Evolutionary conservation across 2,113 vertebrate genomes (phyloP).

Genomic region (Myotis brandtii): DNA sequence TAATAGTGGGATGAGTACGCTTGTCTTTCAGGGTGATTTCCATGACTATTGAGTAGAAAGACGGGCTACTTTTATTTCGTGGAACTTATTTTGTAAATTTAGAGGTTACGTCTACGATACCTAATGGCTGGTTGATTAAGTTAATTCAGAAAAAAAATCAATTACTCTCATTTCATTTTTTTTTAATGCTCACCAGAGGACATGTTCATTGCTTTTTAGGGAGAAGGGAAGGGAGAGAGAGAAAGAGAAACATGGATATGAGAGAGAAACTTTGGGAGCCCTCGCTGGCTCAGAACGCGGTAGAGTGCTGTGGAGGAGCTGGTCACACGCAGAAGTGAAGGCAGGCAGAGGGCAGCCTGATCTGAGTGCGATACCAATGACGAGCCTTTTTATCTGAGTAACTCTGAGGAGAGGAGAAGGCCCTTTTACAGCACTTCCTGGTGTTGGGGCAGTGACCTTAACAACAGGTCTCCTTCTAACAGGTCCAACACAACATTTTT

Average conservation of each 20-base stretch:
- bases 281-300: neutral
- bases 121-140: neutral
- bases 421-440: neutral
- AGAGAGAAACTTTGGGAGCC: neutral
- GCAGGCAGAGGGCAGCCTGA: neutral
- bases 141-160: neutral
- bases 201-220: no score
- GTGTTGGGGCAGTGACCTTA: neutral
- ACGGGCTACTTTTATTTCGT: neutral
- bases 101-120: neutral
- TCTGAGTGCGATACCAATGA: neutral
- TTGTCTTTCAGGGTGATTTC: neutral
- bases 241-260: no score
- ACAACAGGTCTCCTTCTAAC: neutral
- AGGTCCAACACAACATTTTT: neutral
- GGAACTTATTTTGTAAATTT: constrained; percentile 28
- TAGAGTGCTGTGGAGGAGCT: neutral
- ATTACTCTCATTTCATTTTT: neutral
- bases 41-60: neutral
- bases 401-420: neutral
- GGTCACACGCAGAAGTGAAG: neutral
- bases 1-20: neutral
- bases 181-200: no score
- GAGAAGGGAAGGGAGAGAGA: no score
- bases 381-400: neutral